A percentile compares a stretch with the other conserved stretches of the same genome.
These are phyloP conservation scores for Thymelicus acteon DNA, from an alignment of 2,888 invertebrate species.

Conservation along the genomic window DNA sequence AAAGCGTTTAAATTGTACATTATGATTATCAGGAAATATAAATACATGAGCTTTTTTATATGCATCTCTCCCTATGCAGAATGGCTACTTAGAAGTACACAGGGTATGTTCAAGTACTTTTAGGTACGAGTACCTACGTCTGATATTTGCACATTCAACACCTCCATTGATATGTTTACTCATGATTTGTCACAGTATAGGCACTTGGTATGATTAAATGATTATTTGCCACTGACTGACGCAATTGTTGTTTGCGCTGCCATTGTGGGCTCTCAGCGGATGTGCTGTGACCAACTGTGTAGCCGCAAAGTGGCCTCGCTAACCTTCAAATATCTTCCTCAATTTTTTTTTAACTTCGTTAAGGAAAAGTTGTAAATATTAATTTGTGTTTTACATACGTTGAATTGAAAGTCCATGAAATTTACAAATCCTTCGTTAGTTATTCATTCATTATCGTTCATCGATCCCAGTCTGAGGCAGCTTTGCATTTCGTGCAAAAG, in stretches of 20 bases:
- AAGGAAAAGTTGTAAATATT: conserved; percentile 11
- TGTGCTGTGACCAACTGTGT: conserved; percentile 27
- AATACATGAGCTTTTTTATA: too few relatives aligned
- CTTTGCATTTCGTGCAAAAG: not conserved
- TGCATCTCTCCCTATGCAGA: too few relatives aligned
- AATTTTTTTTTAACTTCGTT: conserved; percentile 8
- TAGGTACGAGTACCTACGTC: not conserved
- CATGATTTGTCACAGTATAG: conserved; percentile 21
- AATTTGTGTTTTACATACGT: not conserved
- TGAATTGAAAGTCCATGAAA: not conserved
- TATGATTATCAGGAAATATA: too few relatives aligned
- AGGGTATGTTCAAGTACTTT: too few relatives aligned
- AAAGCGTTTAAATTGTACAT: too few relatives aligned
- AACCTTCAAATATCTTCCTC: conserved; percentile 26
- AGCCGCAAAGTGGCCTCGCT: conserved; percentile 40
- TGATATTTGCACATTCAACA: not conserved
- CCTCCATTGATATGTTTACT: conserved; percentile 20
- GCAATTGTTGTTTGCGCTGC: conserved; percentile 40
- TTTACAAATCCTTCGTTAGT: not conserved
- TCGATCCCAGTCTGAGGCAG: not conserved
- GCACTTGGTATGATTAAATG: conserved; percentile 29
- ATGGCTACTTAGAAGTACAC: too few relatives aligned
- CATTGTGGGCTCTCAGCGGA: conserved; percentile 40
- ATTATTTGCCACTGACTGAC: conserved; percentile 39
- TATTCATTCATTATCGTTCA: not conserved